phyloP scores from a whole-genome alignment of 2,888 invertebrate genomes.

The Polydrusus tereticollis region DNA sequence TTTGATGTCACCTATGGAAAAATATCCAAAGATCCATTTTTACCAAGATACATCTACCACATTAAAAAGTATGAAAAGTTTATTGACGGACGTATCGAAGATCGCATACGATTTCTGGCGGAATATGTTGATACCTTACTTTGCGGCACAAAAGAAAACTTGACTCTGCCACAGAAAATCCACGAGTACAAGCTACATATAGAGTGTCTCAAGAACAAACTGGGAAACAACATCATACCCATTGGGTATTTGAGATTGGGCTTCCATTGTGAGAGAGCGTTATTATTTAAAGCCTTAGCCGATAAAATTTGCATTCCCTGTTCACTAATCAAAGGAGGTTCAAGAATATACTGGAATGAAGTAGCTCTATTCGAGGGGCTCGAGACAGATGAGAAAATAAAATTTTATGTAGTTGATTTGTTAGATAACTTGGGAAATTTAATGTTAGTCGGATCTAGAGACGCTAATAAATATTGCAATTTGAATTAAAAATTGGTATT shows the following conservation, averaged over 20 bases:
- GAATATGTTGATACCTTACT: constrained; percentile 57
- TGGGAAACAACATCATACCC: constrained; percentile 69
- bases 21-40: constrained; percentile 56
- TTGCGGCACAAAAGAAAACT: constrained; percentile 56
- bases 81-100: constrained; percentile 32
- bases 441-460: constrained; percentile 63
- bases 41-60: constrained; percentile 55
- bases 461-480: constrained; percentile 63
- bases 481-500: constrained; percentile 30
- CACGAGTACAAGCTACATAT: constrained; percentile 57
- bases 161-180: constrained; percentile 53
- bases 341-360: constrained; percentile 64
- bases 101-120: constrained; percentile 57
- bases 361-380: constrained; percentile 54
- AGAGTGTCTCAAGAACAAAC: constrained; percentile 56
- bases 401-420: constrained; percentile 68
- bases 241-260: constrained; percentile 68
- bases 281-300: constrained; percentile 70
- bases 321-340: constrained; percentile 64
- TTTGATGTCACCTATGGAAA: constrained; percentile 53
- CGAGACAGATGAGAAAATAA: constrained; percentile 43
- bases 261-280: constrained; percentile 68
- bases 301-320: constrained; percentile 69
- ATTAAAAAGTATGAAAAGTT: constrained; percentile 51
- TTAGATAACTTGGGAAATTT: constrained; percentile 66